These are phyloP conservation scores for Malacosoma neustria DNA, from an alignment of 2,888 invertebrate species.

Conservation along the genomic window DNA sequence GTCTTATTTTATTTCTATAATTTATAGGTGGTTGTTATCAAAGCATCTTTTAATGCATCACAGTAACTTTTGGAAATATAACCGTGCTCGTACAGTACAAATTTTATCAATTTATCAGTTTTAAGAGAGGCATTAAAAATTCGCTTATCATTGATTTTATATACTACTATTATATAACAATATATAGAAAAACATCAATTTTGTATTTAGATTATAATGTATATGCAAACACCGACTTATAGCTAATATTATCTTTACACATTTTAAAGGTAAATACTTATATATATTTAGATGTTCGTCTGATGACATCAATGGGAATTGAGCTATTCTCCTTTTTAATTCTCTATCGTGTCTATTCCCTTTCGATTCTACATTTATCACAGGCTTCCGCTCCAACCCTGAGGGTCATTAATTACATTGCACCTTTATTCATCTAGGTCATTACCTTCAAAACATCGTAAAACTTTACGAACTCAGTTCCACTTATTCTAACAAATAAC, in stretches of 20 bases:
- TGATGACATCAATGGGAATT: slow-evolving; percentile 10
- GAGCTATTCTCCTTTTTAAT: slow-evolving; percentile 44
- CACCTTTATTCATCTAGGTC: slow-evolving; percentile 53
- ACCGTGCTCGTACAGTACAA: too few species aligned
- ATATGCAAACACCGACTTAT: slow-evolving; percentile 56
- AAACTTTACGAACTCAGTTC: slow-evolving; percentile 36
- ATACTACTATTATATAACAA: slow-evolving; percentile 23
- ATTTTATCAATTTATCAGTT: too few species aligned
- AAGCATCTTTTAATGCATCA: too few species aligned
- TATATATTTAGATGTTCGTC: slow-evolving; percentile 8
- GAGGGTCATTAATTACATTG: slow-evolving; percentile 49
- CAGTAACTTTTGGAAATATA: too few species aligned
- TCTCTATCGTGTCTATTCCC: slow-evolving; percentile 29
- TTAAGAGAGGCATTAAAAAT: background rate
- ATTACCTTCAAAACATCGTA: slow-evolving; percentile 24
- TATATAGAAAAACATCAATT: slow-evolving; percentile 48
- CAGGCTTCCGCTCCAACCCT: slow-evolving; percentile 65
- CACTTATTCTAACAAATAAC: slow-evolving; percentile 24
- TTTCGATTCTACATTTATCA: slow-evolving; percentile 55
- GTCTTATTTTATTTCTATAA: too few species aligned
- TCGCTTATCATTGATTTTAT: slow-evolving; percentile 21
- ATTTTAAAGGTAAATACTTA: slow-evolving; percentile 8
- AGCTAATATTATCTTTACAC: slow-evolving; percentile 28
- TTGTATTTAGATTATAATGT: slow-evolving; percentile 31
- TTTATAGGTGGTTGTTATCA: too few species aligned